Evolutionary conservation across 2,888 invertebrate species (phyloP), one percentile per base, ranked within the genome.

Genomic region (Limnephilus lunatus): DNA sequence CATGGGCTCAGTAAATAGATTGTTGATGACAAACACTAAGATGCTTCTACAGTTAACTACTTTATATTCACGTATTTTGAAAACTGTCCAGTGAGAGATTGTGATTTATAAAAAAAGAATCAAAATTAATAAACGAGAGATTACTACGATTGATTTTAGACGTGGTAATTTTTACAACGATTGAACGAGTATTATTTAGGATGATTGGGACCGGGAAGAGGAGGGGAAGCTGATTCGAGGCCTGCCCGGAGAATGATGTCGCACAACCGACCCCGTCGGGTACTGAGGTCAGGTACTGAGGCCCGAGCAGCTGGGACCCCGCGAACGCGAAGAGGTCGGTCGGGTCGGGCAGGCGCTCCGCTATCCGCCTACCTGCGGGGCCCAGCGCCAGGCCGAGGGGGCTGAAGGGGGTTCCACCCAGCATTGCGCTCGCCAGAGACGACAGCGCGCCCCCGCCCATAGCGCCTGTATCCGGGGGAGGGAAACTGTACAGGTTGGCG

Each of bases 371-470:
- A 97, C 97, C 97, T 97, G 97, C 97, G 96, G 97, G 97, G 95
- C 97, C 98, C 94, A 98, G 97, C 95, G 98, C 98, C 95, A 98
- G 97, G 95, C 98, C 98, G 95, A 98, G 97, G 94, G 98, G 98
- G 97, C 98, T 98, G 97, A 98, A 98, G 94, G 98, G 97, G 93
- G 98, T 98, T 94, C 98, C 98, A 94, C 98, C 98, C 95, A 98
- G 97, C 94, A 97, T 97, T 82, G 97, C 97, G 81, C 98, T 98
- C 92, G 98, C 98, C 94, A 98, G 97, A 94, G 98, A 98, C 93
- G 98, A 98, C 94, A 95, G 92, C 85, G 91, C 90, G 93, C 92
- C 92, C 95, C 97, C 95, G 97, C 96, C 93, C 96, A 96, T 94
- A 95, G 96, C 95, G 95, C 95, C 95, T 95, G 96, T 35, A 83